phyloP scores from a whole-genome alignment of 2,113 vertebrate genomes.

The Sterrhoptilus dennistouni region DNA sequence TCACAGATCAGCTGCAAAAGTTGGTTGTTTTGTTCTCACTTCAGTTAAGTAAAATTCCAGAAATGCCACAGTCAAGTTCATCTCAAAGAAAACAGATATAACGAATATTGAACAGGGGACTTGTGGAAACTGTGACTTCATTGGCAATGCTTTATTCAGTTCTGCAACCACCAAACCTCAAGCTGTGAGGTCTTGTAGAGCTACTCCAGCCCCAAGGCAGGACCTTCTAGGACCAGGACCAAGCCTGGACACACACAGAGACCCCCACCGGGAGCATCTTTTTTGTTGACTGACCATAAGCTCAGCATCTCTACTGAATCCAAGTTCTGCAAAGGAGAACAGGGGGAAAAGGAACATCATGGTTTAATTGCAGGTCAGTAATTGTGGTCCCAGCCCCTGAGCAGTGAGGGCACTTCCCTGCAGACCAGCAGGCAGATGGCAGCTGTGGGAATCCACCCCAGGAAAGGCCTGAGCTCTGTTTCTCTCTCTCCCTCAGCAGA shows the following conservation, averaged over 20 bases:
- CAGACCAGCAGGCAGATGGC: neutral
- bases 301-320: rapidly evolving
- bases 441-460: neutral
- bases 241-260: neutral
- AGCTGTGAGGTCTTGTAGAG: neutral
- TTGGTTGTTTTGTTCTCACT: constrained; percentile 41
- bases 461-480: neutral
- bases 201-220: neutral
- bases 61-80: constrained; percentile 10
- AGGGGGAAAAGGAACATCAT: neutral
- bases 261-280: rapidly evolving
- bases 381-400: neutral
- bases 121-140: neutral
- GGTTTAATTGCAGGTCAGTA: neutral
- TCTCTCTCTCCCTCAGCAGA: neutral
- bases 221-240: neutral
- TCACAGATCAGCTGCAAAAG: constrained; percentile 49
- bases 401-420: neutral
- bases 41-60: constrained; percentile 35
- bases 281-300: neutral
- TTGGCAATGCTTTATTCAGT: neutral
- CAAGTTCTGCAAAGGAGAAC: rapidly evolving
- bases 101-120: neutral
- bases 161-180: neutral
- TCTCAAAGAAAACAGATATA: neutral